A percentile compares a stretch with the other conserved stretches of the same genome.
phyloP scores from a whole-genome alignment of 2,888 invertebrate species.

The Idaea dimidiata region DNA sequence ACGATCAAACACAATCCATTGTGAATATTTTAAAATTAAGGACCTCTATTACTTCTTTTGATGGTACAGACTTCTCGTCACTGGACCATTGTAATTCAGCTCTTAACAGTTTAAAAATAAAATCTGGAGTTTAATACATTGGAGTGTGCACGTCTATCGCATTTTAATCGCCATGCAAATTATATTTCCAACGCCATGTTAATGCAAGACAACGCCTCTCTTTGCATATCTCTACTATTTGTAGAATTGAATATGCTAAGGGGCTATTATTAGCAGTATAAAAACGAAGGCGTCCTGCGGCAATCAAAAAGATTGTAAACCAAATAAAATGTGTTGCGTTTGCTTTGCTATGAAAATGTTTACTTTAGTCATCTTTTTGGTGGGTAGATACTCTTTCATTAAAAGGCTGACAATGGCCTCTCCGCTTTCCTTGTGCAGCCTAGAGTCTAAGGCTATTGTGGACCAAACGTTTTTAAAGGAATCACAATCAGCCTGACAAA shows the following conservation, averaged over 20 bases:
- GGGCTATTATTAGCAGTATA: background rate
- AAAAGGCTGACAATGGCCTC: no score
- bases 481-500: no score
- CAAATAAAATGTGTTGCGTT: background rate
- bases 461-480: no score
- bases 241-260: background rate
- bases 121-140: background rate
- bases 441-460: no score
- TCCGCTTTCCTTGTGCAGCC: no score
- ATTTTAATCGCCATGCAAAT: slow-evolving; percentile 5
- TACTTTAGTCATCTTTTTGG: background rate
- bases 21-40: no score
- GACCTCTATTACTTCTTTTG: no score
- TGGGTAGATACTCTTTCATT: no score
- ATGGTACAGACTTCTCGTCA: no score
- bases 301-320: background rate
- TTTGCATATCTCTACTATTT: background rate
- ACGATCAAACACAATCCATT: no score
- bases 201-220: slow-evolving; percentile 1
- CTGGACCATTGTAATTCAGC: no score
- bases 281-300: background rate
- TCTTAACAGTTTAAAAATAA: no score
- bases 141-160: slow-evolving; percentile 4
- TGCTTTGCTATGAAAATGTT: background rate
- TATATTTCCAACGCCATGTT: slow-evolving; percentile 6